Percentiles rank a stretch among this genome's conserved stretches.
Conservation (phyloP, 2,113 vertebrate species). For the Agelaius tricolor region DNA sequence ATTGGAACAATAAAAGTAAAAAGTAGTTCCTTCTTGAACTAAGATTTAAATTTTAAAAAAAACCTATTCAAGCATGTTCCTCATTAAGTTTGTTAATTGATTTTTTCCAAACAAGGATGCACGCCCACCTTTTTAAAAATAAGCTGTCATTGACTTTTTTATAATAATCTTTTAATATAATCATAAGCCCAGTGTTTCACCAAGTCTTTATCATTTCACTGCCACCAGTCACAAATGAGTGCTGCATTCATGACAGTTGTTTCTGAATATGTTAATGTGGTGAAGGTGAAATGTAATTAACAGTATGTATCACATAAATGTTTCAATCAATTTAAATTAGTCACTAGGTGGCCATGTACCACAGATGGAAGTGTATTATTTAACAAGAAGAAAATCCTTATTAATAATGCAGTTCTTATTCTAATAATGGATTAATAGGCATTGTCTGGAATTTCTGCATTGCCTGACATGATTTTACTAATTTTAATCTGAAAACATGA, state of each 20-base stretch:
- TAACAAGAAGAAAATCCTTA: slow-evolving; percentile 26
- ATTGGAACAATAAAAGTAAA: background rate
- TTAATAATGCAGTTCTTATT: slow-evolving; percentile 37
- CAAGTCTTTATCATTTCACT: background rate
- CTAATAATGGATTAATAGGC: slow-evolving; percentile 7
- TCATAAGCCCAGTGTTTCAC: background rate
- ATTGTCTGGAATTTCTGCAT: background rate
- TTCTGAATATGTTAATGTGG: slow-evolving; percentile 14
- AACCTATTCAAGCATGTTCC: background rate
- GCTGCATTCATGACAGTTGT: background rate
- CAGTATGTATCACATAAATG: slow-evolving; percentile 18
- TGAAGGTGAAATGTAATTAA: slow-evolving; percentile 54
- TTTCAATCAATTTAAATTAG: slow-evolving; percentile 60
- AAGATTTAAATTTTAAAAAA: background rate
- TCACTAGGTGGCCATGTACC: slow-evolving; percentile 39
- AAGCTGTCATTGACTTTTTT: background rate
- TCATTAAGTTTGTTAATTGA: background rate
- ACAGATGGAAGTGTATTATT: slow-evolving; percentile 40
- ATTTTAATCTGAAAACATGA: background rate
- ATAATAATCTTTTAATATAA: background rate
- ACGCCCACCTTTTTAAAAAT: background rate
- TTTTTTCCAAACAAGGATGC: background rate
- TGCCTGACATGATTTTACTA: background rate
- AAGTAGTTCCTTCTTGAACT: background rate
- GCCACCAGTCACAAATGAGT: background rate